A percentile compares a stretch with the other conserved stretches of the same genome.
These are phyloP conservation scores for Drosophila simulans DNA, from an alignment of 1,140 invertebrate genomes.

Conservation along the genomic window DNA sequence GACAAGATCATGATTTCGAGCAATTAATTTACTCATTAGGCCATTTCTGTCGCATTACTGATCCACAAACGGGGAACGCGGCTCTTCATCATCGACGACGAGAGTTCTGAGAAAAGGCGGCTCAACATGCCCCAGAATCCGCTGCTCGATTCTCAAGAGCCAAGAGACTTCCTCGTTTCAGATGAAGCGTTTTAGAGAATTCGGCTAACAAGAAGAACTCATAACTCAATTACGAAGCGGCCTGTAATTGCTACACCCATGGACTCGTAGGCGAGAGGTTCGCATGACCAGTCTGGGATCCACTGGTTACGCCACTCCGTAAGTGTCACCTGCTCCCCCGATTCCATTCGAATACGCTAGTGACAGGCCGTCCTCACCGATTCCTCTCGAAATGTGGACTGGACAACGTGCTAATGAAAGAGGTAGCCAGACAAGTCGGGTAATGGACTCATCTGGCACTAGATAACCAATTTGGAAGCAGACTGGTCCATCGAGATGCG, in stretches of 20 bases:
- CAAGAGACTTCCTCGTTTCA: constrained; percentile 28
- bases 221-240: constrained; percentile 69
- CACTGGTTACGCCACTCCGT: constrained; percentile 16
- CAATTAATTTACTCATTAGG: constrained; percentile 68
- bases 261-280: constrained; percentile 34
- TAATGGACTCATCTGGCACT: constrained; percentile 56
- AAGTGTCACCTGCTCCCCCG: constrained; percentile 34
- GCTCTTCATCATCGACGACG: constrained; percentile 17
- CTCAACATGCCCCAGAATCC: constrained; percentile 40
- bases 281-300: constrained; percentile 29
- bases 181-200: constrained; percentile 46
- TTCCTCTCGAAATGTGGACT: constrained; percentile 41
- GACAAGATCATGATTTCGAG: constrained; percentile 28
- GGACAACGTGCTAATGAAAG: constrained; percentile 67
- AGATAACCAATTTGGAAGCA: constrained; percentile 63
- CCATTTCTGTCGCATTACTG: constrained; percentile 44
- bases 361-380: constrained; percentile 21
- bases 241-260: constrained; percentile 29
- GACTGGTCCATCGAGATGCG: constrained; percentile 64
- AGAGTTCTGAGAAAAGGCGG: constrained; percentile 15
- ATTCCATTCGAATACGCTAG: constrained; percentile 34
- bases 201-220: constrained; percentile 53
- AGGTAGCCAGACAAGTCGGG: constrained; percentile 39
- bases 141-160: constrained; percentile 32
- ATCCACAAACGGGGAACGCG: constrained; percentile 30